A percentile compares a stretch with the other conserved stretches of the same genome.
Evolutionary conservation across 2,797 vertebrate genomes (phyloP).

Genomic region (Scomberomorus guttatus): DNA sequence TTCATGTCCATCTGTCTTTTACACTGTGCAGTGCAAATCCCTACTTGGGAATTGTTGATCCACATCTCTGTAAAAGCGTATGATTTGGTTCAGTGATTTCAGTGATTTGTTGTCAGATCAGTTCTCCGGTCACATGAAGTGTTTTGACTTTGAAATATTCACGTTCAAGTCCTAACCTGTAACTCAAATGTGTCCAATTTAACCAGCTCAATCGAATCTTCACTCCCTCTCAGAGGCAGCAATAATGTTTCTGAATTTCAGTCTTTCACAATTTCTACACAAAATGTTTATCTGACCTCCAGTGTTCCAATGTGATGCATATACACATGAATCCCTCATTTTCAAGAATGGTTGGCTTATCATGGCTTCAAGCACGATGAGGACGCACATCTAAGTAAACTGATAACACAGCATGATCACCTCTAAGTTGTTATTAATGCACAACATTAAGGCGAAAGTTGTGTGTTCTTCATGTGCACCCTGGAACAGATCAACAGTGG

Average conservation of each 20-base stretch:
- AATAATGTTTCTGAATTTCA: neutral
- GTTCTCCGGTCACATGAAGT: neutral
- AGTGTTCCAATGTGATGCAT: neutral
- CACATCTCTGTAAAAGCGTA: neutral
- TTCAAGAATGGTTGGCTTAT: too few species aligned
- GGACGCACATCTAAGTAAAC: neutral
- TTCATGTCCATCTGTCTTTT: too few species aligned
- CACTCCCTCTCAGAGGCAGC: neutral
- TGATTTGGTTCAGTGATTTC: too few species aligned
- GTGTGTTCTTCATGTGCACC: too few species aligned
- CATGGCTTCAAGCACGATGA: too few species aligned
- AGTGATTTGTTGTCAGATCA: too few species aligned
- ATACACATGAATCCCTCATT: neutral
- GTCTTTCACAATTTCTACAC: neutral
- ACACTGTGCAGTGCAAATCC: neutral
- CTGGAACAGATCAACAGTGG: neutral
- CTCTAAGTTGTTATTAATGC: too few species aligned
- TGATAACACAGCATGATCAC: neutral
- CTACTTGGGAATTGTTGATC: neutral
- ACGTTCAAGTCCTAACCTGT: conserved; percentile 1
- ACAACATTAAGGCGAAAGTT: too few species aligned
- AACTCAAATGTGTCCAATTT: neutral
- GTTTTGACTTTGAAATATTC: neutral
- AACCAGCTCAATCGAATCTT: too few species aligned
- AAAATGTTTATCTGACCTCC: neutral